Evolutionary conservation across 2,113 vertebrate genomes (phyloP), one percentile per base, ranked within the genome.

Genomic region (Paradisaea rubra): DNA sequence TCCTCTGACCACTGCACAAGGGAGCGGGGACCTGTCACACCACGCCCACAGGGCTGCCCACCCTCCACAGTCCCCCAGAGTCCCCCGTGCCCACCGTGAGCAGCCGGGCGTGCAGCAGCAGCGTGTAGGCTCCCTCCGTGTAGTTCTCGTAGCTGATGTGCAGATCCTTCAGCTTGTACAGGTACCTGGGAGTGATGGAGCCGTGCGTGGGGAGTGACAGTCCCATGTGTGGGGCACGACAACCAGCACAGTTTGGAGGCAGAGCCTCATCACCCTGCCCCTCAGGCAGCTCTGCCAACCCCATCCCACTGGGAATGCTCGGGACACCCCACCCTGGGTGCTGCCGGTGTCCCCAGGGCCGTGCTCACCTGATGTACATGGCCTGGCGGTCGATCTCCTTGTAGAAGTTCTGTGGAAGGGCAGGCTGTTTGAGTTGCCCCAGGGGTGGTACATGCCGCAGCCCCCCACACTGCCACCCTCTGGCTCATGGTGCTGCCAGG

Each of bases 331-430:
- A 5, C 0, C 44, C 68, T 7, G 1, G 31, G 60, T 0, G 10
- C 33, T 49, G 52, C 15, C 0, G 0, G 17, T 3, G 30, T 11
- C 33, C 6, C 33, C 4, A 2, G 41, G 42, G 35, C 49, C 5
- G 11, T 0, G 18, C 95, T 89, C 80, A 97, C 97, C 97, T 94
- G 84, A 97, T 97, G 92, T 97, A 97, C 96, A 97, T 97, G 77
- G 96, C 97, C 87, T 96, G 96, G 53, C 97, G 95, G 59, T 94
- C 96, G 0, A 97, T 97, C 70, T 97, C 97, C 78, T 97, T 97
- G 96, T 97, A 97, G 92, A 97, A 97, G 64, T 97, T 97, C 97
- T 97, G 91, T 35, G 69, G 37, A 59, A 80, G 45, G 80, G 66
- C 50, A 89, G 37, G n/a, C 6, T 7, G 5, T 31, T 8, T 6